A percentile compares a stretch with the other conserved stretches of the same genome.
These are phyloP conservation scores for Pogoniulus pusillus DNA, from an alignment of 2,797 vertebrate genomes.

Conservation along the genomic window DNA sequence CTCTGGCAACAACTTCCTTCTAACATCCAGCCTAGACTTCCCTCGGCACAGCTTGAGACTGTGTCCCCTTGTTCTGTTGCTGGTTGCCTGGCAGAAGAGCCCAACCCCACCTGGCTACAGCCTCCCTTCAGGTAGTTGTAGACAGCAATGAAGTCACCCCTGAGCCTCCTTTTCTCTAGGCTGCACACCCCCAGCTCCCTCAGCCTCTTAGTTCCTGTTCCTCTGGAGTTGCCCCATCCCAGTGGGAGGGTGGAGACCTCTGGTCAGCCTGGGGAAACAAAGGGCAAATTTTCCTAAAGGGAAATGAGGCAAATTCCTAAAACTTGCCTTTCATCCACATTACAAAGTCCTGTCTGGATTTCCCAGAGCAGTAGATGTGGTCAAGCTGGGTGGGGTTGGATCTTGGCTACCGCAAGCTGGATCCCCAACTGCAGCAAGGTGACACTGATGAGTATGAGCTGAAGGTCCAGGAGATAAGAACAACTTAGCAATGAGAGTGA, in stretches of 20 bases:
- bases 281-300: background rate
- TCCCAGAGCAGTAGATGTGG: background rate
- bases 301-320: background rate
- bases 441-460: background rate
- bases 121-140: too few species aligned
- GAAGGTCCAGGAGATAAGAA: background rate
- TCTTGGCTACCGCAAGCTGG: background rate
- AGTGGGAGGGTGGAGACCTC: accelerated
- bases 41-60: too few species aligned
- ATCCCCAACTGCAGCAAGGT: background rate
- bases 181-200: too few species aligned
- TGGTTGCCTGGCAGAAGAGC: too few species aligned
- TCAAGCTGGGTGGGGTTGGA: background rate
- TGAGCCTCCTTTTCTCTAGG: too few species aligned
- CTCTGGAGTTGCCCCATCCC: background rate
- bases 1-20: too few species aligned
- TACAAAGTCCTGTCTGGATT: background rate
- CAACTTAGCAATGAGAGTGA: background rate
- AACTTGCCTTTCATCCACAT: background rate
- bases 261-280: background rate
- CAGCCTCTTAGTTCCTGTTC: background rate
- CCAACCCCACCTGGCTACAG: too few species aligned
- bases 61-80: too few species aligned
- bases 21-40: too few species aligned
- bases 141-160: too few species aligned